Conservation (phyloP, 2,888 invertebrate species). For the Podabrus alpinus region DNA sequence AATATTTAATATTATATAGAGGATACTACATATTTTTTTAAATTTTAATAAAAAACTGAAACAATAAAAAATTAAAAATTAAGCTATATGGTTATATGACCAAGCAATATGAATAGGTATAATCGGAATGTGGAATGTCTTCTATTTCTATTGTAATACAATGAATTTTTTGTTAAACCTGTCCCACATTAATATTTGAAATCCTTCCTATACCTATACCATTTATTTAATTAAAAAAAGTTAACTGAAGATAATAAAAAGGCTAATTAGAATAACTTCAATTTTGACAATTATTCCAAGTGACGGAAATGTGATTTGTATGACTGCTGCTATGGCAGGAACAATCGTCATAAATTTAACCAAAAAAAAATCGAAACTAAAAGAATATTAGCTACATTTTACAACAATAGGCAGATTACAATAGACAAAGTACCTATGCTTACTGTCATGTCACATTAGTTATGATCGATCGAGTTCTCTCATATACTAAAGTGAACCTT, state of each 20-base stretch:
- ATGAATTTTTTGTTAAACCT: not conserved
- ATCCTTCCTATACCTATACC: not conserved
- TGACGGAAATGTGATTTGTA: not conserved
- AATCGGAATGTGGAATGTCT: not conserved
- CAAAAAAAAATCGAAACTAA: slow-evolving; percentile 44
- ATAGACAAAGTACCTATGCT: slow-evolving; percentile 56
- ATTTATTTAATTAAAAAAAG: not conserved
- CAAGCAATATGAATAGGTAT: not conserved
- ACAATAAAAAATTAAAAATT: not conserved
- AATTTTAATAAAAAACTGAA: too few species aligned
- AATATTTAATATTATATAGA: too few species aligned
- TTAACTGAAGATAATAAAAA: not conserved
- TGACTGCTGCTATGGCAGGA: not conserved
- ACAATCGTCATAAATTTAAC: not conserved
- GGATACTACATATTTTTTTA: too few species aligned
- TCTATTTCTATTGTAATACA: not conserved
- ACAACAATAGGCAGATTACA: slow-evolving; percentile 57
- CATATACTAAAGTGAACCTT: slow-evolving; percentile 42
- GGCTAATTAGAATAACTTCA: not conserved
- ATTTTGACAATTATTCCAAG: not conserved
- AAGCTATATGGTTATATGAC: not conserved
- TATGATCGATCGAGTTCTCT: slow-evolving; percentile 53
- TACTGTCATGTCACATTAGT: slow-evolving; percentile 57
- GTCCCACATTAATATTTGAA: not conserved
- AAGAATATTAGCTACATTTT: slow-evolving; percentile 48